Evolutionary conservation across 2,888 invertebrate genomes (phyloP), one percentile per base, ranked within the genome.

Genomic region (Limenitis camilla): DNA sequence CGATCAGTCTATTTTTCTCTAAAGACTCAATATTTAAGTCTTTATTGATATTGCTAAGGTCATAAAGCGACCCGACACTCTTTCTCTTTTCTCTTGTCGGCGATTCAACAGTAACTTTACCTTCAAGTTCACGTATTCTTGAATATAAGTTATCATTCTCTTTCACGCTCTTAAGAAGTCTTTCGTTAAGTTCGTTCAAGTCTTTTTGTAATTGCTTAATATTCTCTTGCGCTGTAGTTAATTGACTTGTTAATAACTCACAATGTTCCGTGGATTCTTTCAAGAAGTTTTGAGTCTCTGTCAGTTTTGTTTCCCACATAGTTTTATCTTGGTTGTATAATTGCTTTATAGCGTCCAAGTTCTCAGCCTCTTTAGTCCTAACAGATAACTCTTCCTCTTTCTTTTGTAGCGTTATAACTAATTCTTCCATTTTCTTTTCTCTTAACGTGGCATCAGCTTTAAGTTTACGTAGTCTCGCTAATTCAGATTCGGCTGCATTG

Each of bases 21-120:
- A 95, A 80, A 9, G 90, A 88, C 63, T 92, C 92, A 1, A 94
- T 83, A 80, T 95, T 92, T 52, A 93, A 80, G 61, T 94, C 93
- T 65, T 92, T 85, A 72, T 94, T 94, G 50, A 95, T 89, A 66
- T 94, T 94, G 6, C 94, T 93, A 35, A 96, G 88, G 73, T 96
- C 95, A 62, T 93, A 92, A 6, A 96, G 83, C 5, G 95, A 95
- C 63, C 94, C 93, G 60, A 94, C 90, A 61, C 93, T 93, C 66
- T 91, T 89, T 55, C 91, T 89, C 56, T 90, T 90, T 62, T 90
- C 90, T 65, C 89, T 86, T 6, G 88, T 81, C 2, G 88, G 84
- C 5, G 90, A 89, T 51, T 90, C 81, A 6, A 78, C 72, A 40
- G 80, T 73, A 32, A 80, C 74, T 59, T 89, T 83, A 11, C 91